Evolutionary conservation across 1,140 invertebrate genomes (phyloP), one percentile per base, ranked within the genome.

Genomic region (Apolygus lucorum): DNA sequence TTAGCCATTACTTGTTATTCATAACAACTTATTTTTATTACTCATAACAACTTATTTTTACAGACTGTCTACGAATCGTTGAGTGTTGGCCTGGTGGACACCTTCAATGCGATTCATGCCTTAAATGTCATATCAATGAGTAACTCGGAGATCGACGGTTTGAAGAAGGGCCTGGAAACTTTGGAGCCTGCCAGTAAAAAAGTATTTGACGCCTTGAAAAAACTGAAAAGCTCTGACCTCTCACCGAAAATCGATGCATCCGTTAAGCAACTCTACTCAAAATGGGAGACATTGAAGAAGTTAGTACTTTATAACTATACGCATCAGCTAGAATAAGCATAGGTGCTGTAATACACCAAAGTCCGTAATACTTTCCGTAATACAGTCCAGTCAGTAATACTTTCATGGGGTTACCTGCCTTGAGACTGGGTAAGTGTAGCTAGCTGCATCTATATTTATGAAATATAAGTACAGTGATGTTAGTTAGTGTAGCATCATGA

Each of bases 281-380:
- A 85, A 73, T 89, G 87, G 87, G 87, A 88, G 21, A 82, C 84
- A 34, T 79, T 88, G 0, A 78, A 81, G n/a, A 87, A 84, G 75
- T 75, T 63, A 54, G 71, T 64, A 24, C 52, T 25, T 69, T 65
- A n/a, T n/a, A n/a, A n/a, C n/a, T n/a, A n/a, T n/a, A n/a, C n/a
- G n/a, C n/a, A n/a, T n/a, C n/a, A n/a, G n/a, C n/a, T n/a, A n/a
- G n/a, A n/a, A n/a, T n/a, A n/a, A n/a, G n/a, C n/a, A n/a, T n/a
- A n/a, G n/a, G n/a, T n/a, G n/a, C n/a, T n/a, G n/a, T n/a, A n/a
- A n/a, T n/a, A n/a, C n/a, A n/a, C n/a, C n/a, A n/a, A n/a, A n/a
- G n/a, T n/a, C n/a, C n/a, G n/a, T n/a, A n/a, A n/a, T n/a, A n/a
- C n/a, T n/a, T n/a, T n/a, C n/a, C n/a, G n/a, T n/a, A n/a, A n/a